A percentile compares a stretch with the other conserved stretches of the same genome.
These are phyloP conservation scores for Regulus satrapa DNA, from an alignment of 2,113 vertebrate genomes.

Conservation along the genomic window DNA sequence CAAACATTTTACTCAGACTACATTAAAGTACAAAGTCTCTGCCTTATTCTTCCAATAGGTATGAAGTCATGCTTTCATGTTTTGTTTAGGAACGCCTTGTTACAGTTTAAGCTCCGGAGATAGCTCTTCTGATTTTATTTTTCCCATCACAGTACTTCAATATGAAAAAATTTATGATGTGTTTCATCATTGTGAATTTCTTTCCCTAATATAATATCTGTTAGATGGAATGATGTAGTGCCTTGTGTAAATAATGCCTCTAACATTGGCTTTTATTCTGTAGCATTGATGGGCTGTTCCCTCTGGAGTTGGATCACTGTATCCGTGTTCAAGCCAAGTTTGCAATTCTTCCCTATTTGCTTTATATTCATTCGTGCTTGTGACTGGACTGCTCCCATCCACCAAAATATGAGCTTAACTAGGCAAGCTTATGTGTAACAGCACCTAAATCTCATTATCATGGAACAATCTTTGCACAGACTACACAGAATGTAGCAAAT, in stretches of 20 bases:
- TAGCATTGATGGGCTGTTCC: neutral
- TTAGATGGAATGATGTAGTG: neutral
- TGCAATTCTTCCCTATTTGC: neutral
- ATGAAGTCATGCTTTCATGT: neutral
- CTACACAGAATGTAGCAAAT: neutral
- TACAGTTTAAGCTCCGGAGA: neutral
- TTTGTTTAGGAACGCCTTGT: neutral
- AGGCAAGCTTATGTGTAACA: neutral
- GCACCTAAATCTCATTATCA: neutral
- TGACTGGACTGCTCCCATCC: neutral
- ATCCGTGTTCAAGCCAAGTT: neutral
- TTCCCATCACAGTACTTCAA: neutral
- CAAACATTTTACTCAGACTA: neutral
- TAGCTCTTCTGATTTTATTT: neutral
- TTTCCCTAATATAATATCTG: neutral
- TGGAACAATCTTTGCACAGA: neutral
- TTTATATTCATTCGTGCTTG: neutral
- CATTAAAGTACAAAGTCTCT: neutral
- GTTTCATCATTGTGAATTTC: neutral
- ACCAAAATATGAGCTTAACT: neutral
- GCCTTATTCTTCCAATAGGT: neutral
- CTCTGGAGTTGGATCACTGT: neutral
- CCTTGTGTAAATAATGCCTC: neutral
- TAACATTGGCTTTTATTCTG: neutral
- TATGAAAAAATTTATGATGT: neutral